Base-by-base conservation (phyloP, 2,888 invertebrate species). In the Eudasyphora cyanicolor region DNA sequence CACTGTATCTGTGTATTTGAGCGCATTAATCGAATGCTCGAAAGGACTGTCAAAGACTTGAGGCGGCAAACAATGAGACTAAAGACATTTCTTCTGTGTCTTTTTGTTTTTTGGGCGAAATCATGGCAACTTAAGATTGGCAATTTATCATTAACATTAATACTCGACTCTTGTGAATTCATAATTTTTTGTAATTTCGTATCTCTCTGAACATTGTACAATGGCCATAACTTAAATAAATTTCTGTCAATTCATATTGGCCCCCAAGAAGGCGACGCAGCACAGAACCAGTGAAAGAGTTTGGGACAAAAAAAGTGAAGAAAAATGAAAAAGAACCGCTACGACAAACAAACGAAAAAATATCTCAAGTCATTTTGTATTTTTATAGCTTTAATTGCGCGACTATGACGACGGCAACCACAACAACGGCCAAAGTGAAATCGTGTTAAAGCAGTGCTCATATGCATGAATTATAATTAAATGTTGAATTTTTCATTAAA, bases 381-480 rank as follows among this genome's bases (percentile, higher is more conserved):
- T 24, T 60, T 69, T 38, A 57, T 67, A 38, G 14, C 14, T 42
- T 42, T 38, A n/a, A 70, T 49, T 49, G 10, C 49, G 19, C 27
- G 29, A 32, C 60, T 21, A 54, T 54, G 17, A 69, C 27, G 69
- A 42, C 12, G 42, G 27, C n/a, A n/a, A 45, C 32, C 5, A 32
- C 4, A 6, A 32, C 32, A 32, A 17, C 12, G 76, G 62, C 12
- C 71, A 85, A 82, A 85, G 85, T 82, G 85, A 85, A 85, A 85
- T 85, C 82, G 79, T 70, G 67, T 75, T 74, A 64, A 80, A 82
- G 62, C 57, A 76, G 51, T 79, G 74, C 51, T 76, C 49, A 45
- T 80, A 70, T 75, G 75, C 71, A 77, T 71, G 69, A 70, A 82
- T 78, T 81, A 60, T 82, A 82, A 78, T 82, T 78, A 69, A 82